Evolutionary conservation across 2,113 vertebrate species (phyloP).

Genomic region (Thunnus thynnus): DNA sequence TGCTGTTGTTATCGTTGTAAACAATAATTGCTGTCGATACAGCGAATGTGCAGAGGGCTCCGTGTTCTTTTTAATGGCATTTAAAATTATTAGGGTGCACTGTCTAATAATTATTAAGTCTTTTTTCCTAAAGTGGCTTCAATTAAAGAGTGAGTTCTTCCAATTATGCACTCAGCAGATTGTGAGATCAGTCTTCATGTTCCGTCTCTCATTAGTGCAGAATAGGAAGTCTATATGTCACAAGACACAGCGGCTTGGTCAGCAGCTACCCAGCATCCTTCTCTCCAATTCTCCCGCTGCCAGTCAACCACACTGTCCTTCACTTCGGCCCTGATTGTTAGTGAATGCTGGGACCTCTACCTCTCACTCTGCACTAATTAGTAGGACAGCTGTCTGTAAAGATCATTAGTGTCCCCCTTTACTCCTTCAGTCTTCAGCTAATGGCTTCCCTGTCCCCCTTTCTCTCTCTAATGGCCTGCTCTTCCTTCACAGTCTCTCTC

Average conservation of each 20-base stretch:
- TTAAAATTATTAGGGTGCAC: slow-evolving; percentile 18
- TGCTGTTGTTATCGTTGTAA: slow-evolving; percentile 6
- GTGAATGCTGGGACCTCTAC: slow-evolving; percentile 42
- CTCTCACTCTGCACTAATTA: slow-evolving; percentile 59
- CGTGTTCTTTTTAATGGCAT: background rate
- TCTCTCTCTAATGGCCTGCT: slow-evolving; percentile 45
- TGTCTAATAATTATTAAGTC: slow-evolving; percentile 34
- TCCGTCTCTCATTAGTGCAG: slow-evolving; percentile 45
- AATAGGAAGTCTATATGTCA: slow-evolving; percentile 23
- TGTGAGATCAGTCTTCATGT: slow-evolving; percentile 45
- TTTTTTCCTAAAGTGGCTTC: slow-evolving; percentile 47
- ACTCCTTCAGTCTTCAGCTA: slow-evolving; percentile 48
- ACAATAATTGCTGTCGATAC: slow-evolving; percentile 9
- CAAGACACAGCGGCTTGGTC: background rate
- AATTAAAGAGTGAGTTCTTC: slow-evolving; percentile 45
- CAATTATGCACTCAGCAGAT: slow-evolving; percentile 51
- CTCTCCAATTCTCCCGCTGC: slow-evolving; percentile 14
- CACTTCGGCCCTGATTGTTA: slow-evolving; percentile 35
- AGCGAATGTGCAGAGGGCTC: background rate
- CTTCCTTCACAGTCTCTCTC: background rate
- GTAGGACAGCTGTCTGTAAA: slow-evolving; percentile 41
- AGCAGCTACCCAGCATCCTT: slow-evolving; percentile 46
- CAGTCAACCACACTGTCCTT: slow-evolving; percentile 35
- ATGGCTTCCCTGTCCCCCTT: slow-evolving; percentile 23
- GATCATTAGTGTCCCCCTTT: slow-evolving; percentile 53